phyloP scores from a whole-genome alignment of 2,888 invertebrate species.

The Chymomyza amoena region DNA sequence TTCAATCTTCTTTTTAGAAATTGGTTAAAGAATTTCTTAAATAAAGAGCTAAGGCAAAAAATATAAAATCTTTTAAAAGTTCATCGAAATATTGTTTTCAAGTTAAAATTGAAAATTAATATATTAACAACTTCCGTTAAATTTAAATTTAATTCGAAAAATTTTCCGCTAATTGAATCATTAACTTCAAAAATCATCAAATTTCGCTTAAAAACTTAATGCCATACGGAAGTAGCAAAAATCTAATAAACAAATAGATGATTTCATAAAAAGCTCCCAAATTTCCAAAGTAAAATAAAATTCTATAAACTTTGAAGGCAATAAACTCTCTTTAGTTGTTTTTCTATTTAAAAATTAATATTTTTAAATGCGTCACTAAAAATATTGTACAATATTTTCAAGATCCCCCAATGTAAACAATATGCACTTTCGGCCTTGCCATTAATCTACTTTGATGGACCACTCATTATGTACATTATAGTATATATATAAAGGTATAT shows the following conservation, averaged over 20 bases:
- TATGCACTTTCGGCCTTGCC: slow-evolving; percentile 33
- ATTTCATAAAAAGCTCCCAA: slow-evolving; percentile 20
- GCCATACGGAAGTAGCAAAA: not conserved
- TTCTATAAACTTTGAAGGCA: not conserved
- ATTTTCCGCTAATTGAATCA: too few species aligned
- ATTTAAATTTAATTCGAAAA: too few species aligned
- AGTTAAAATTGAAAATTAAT: too few species aligned
- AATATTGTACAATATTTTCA: slow-evolving; percentile 22
- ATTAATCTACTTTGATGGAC: slow-evolving; percentile 26
- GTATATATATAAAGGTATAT: not conserved
- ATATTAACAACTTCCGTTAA: too few species aligned
- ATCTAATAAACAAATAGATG: not conserved
- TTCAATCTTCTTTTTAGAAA: too few species aligned
- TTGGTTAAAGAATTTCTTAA: too few species aligned
- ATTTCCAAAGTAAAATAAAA: not conserved
- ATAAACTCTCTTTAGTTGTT: not conserved
- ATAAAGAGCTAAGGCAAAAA: too few species aligned
- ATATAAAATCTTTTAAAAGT: too few species aligned
- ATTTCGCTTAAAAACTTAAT: too few species aligned
- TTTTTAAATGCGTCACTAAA: not conserved
- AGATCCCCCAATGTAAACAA: slow-evolving; percentile 23
- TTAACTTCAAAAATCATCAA: too few species aligned
- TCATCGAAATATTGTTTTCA: too few species aligned
- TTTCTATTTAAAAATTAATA: not conserved
- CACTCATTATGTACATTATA: slow-evolving; percentile 15